A percentile compares a stretch with the other conserved stretches of the same genome.
These are phyloP conservation scores for Sebastes baramenuke DNA, from an alignment of 2,797 vertebrate species.

Conservation along the genomic window DNA sequence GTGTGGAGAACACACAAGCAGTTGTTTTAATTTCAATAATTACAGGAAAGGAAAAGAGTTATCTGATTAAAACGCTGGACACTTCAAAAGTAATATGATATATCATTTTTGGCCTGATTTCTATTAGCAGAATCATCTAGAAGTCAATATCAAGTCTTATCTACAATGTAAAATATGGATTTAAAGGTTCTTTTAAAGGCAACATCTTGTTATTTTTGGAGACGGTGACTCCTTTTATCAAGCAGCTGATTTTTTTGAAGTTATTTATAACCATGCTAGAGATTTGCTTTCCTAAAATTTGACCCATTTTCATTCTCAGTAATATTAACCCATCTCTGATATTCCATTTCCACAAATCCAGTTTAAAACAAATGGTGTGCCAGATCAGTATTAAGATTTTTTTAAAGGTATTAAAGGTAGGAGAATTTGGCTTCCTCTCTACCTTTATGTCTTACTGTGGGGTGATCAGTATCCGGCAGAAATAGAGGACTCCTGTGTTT, in stretches of 20 bases:
- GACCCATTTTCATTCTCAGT: neutral
- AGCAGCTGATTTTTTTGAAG: neutral
- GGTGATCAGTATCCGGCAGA: neutral
- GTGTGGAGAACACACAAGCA: neutral
- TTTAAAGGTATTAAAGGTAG: neutral
- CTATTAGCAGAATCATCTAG: neutral
- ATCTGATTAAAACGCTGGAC: neutral
- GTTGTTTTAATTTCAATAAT: neutral
- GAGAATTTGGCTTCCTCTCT: neutral
- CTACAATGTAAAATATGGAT: neutral
- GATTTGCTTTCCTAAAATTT: neutral
- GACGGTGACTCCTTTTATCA: neutral
- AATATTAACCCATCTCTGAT: neutral
- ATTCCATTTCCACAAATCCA: neutral
- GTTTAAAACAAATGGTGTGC: neutral
- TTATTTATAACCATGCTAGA: slow-evolving; percentile 17
- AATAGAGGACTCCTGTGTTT: too few species aligned
- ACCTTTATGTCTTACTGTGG: neutral
- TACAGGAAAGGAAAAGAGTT: neutral
- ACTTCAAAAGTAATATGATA: neutral
- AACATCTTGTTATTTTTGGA: neutral
- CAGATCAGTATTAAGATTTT: neutral
- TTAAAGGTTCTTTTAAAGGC: neutral
- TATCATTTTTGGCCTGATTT: too few species aligned
- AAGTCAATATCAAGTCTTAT: neutral